These are phyloP conservation scores for Ptychobarbus kaznakovi DNA, from an alignment of 2,797 vertebrate species.

Conservation along the genomic window DNA sequence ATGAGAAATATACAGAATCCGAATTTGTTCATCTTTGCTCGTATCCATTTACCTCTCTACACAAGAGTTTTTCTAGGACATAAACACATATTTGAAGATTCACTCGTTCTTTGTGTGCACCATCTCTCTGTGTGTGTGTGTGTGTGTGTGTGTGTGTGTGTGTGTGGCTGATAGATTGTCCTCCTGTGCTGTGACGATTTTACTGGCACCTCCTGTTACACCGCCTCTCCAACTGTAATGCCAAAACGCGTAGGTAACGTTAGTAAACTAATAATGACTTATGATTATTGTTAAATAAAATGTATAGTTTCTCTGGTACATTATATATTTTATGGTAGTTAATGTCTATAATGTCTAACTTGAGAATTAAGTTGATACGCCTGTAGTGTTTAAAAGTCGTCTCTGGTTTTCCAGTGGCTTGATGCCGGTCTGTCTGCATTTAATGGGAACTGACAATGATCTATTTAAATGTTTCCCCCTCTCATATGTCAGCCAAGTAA, in stretches of 20 bases:
- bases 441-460: constrained; percentile 58
- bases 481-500: constrained; percentile 50
- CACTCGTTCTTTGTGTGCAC: background rate
- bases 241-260: background rate
- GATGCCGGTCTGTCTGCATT: constrained; percentile 30
- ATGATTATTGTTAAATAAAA: background rate
- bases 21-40: constrained; percentile 63
- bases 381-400: background rate
- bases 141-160: background rate
- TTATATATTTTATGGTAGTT: background rate
- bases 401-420: background rate
- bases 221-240: background rate
- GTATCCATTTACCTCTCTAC: constrained; percentile 43
- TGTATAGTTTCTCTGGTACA: no score
- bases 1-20: constrained; percentile 58
- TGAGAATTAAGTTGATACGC: background rate
- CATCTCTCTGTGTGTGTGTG: constrained; percentile 3
- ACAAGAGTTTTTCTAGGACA: constrained; percentile 6
- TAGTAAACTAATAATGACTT: no score
- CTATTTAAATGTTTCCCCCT: constrained; percentile 63
- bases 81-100: background rate
- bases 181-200: background rate
- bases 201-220: background rate
- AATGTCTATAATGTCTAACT: background rate
- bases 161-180: no score